Conservation (phyloP, 2,113 vertebrate species). For the Tylochromis polylepis region DNA sequence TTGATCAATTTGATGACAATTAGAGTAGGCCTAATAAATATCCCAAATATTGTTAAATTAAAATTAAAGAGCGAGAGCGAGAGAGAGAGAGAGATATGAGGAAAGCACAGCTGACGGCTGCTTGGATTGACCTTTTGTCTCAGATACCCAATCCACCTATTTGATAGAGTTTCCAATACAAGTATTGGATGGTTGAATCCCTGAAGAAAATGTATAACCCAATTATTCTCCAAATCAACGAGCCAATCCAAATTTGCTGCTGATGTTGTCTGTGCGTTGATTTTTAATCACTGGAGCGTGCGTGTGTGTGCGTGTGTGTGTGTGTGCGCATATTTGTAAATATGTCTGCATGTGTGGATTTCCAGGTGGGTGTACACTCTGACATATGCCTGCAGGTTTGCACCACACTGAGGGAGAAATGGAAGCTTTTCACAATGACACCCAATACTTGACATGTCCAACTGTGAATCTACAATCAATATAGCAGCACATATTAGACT, state of each 20-base stretch:
- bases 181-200: neutral
- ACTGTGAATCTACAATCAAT: slow-evolving; percentile 47
- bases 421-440: slow-evolving; percentile 47
- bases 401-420: slow-evolving; percentile 5
- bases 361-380: slow-evolving; percentile 9
- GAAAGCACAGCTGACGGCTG: neutral
- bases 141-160: neutral
- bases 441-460: slow-evolving; percentile 37
- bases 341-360: neutral
- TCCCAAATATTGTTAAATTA: neutral
- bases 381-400: slow-evolving; percentile 31
- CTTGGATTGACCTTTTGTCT: neutral
- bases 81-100: neutral
- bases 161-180: neutral
- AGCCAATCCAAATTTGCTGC: neutral
- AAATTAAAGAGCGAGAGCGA: neutral
- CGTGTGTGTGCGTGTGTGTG: neutral
- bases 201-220: neutral
- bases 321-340: neutral
- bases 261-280: neutral
- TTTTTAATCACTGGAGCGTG: neutral
- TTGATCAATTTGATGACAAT: neutral
- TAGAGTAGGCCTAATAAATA: neutral
- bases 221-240: slow-evolving; percentile 18
- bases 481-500: slow-evolving; percentile 9